Evolutionary conservation across 2,797 vertebrate species (phyloP).

Genomic region (Poecilia gillii): DNA sequence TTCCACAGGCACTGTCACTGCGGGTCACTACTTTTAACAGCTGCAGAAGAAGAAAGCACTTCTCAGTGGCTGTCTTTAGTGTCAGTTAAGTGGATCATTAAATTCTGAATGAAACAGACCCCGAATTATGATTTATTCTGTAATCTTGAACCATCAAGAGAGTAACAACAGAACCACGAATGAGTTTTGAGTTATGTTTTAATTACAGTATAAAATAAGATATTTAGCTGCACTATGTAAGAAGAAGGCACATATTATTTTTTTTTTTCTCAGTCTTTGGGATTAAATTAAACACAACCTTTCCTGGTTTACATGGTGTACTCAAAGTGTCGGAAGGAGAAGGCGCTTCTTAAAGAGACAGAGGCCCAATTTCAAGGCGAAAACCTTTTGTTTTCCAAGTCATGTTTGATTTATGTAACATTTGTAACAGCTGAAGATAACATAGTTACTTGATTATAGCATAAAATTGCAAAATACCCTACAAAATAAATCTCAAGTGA

Average conservation of each 20-base stretch:
- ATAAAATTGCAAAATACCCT: too few species aligned
- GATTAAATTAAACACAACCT: neutral
- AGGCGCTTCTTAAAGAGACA: too few species aligned
- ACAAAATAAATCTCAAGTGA: neutral
- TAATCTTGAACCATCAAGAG: neutral
- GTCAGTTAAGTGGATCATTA: neutral
- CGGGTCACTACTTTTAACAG: slow-evolving; percentile 48
- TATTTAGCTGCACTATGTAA: neutral
- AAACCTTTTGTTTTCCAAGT: neutral
- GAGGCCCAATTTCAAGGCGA: neutral
- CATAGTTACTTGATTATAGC: too few species aligned
- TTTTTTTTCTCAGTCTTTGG: neutral
- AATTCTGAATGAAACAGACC: neutral
- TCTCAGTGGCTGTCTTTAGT: neutral
- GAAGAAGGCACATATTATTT: neutral
- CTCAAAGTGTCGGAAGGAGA: too few species aligned
- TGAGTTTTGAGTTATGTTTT: neutral
- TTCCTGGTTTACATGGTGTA: neutral
- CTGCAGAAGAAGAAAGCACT: slow-evolving; percentile 1
- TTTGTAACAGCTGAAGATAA: neutral
- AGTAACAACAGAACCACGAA: neutral
- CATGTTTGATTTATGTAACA: neutral
- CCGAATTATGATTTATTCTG: neutral
- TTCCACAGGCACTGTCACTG: slow-evolving; percentile 16
- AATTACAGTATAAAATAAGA: neutral